These are phyloP conservation scores for Maccullochella peelii DNA, from an alignment of 2,113 vertebrate species.

Conservation along the genomic window DNA sequence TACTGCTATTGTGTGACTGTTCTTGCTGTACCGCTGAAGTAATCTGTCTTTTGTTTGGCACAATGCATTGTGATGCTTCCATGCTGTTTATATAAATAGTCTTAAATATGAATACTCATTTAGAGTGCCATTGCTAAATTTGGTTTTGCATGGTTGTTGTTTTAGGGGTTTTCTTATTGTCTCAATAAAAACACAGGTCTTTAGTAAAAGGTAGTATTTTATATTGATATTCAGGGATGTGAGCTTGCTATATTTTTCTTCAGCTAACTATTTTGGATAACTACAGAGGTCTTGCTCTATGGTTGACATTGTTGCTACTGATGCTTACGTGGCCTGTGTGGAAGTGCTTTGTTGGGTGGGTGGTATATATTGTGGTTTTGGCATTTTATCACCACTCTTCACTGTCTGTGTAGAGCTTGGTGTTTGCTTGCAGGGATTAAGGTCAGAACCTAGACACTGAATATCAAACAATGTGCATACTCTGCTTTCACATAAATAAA, in stretches of 20 bases:
- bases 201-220: not conserved
- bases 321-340: not conserved
- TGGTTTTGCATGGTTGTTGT: not conserved
- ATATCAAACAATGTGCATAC: conserved; percentile 28
- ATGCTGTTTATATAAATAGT: no score
- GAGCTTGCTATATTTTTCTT: not conserved
- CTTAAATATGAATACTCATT: not conserved
- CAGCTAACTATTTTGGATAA: not conserved
- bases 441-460: conserved; percentile 29
- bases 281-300: not conserved
- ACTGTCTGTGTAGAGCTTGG: conserved; percentile 6
- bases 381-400: conserved; percentile 8
- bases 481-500: conserved; percentile 25
- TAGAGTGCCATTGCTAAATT: not conserved
- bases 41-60: not conserved
- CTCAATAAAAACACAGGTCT: no score
- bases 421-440: conserved; percentile 21
- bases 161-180: not conserved
- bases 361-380: not conserved
- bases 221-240: no score
- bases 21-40: not conserved
- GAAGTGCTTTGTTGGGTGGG: not conserved
- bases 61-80: not conserved
- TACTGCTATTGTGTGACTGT: not conserved
- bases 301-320: not conserved